These are phyloP conservation scores for Cacatua alba DNA, from an alignment of 2,113 vertebrate genomes.

Conservation along the genomic window DNA sequence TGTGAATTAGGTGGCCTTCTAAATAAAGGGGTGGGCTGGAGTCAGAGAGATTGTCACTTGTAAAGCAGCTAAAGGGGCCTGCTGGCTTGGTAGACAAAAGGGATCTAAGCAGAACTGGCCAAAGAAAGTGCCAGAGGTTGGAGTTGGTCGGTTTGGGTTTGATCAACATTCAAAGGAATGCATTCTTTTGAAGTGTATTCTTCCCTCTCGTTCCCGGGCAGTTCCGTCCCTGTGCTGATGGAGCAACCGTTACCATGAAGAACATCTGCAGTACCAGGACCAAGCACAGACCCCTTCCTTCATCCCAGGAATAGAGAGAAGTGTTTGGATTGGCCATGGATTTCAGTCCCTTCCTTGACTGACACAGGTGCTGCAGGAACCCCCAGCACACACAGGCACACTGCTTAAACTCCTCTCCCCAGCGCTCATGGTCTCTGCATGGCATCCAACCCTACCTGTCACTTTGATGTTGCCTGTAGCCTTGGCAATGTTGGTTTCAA, in stretches of 20 bases:
- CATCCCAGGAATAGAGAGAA: neutral
- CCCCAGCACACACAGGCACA: rapidly evolving
- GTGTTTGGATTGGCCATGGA: neutral
- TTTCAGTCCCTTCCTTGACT: neutral
- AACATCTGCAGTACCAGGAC: neutral
- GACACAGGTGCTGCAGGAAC: neutral
- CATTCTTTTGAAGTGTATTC: neutral
- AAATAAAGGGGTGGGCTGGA: neutral
- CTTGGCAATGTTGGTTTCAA: slow-evolving; percentile 74
- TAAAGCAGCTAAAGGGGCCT: neutral
- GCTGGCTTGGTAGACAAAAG: neutral
- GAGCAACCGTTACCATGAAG: neutral
- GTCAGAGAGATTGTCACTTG: neutral
- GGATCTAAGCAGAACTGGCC: neutral
- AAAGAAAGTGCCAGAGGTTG: neutral
- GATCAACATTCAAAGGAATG: neutral
- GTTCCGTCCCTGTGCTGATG: neutral
- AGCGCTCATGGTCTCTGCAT: neutral
- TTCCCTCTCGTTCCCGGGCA: neutral
- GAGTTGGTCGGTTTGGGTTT: neutral
- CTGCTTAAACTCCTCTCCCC: neutral
- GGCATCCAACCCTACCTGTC: slow-evolving; percentile 59
- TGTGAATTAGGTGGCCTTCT: neutral
- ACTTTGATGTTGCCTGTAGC: slow-evolving; percentile 66
- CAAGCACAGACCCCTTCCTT: neutral